Conservation (phyloP, 2,797 vertebrate species). For the Bovichtus variegatus region DNA sequence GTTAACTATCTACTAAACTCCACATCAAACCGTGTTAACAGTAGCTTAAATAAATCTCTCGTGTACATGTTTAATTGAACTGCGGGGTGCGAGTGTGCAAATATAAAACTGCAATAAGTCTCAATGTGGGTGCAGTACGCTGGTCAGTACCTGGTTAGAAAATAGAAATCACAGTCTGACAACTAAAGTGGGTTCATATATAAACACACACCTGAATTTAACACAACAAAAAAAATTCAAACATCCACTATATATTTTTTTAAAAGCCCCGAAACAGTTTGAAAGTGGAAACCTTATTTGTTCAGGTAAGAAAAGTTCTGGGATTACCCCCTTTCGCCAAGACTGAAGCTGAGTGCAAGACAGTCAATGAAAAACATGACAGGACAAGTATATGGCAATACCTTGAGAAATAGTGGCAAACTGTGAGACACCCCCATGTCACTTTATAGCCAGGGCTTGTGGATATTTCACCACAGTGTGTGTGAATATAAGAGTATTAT, state of each 20-base stretch:
- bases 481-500: background rate
- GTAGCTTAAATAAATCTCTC: slow-evolving; percentile 5
- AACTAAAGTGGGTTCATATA: background rate
- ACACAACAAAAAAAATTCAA: too few relatives aligned
- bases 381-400: slow-evolving; percentile 55
- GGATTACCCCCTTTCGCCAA: slow-evolving; percentile 26
- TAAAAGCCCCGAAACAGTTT: background rate
- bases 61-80: slow-evolving; percentile 13
- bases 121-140: background rate
- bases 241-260: too few relatives aligned
- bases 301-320: slow-evolving; percentile 14
- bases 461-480: background rate
- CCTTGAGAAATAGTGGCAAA: slow-evolving; percentile 41
- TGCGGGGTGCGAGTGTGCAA: background rate
- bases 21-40: background rate
- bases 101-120: background rate
- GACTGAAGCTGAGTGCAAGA: slow-evolving; percentile 12
- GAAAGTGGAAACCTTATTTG: background rate
- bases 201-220: too few relatives aligned
- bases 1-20: background rate
- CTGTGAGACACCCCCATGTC: slow-evolving; percentile 36
- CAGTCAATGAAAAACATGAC: slow-evolving; percentile 56
- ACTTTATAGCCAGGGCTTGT: slow-evolving; percentile 32
- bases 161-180: background rate
- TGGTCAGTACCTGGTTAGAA: background rate